phyloP scores from a whole-genome alignment of 2,113 vertebrate species.

The Antennarius striatus region DNA sequence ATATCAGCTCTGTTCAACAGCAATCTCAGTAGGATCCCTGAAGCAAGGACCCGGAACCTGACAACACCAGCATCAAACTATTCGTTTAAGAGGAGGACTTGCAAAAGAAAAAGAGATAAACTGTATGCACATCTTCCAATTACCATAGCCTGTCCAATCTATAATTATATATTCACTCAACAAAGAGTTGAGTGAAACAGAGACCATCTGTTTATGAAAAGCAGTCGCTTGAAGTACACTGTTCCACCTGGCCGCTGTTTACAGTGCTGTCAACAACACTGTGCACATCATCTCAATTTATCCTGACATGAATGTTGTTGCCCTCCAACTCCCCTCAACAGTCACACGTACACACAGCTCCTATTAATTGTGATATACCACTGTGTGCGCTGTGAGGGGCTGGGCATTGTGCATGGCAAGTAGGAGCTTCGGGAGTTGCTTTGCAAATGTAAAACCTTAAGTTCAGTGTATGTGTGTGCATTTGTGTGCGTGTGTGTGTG shows the following conservation, averaged over 20 bases:
- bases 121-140: slow-evolving; percentile 57
- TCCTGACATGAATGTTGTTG: slow-evolving; percentile 52
- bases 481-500: too few species aligned
- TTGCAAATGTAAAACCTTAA: too few species aligned
- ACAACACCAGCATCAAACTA: slow-evolving; percentile 21
- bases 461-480: too few species aligned
- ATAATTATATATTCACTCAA: slow-evolving; percentile 71
- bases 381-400: slow-evolving; percentile 18
- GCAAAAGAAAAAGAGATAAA: slow-evolving; percentile 26
- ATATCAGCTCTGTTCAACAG: too few species aligned
- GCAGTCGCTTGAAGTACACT: slow-evolving; percentile 41
- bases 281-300: slow-evolving; percentile 59
- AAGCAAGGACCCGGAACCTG: not conserved
- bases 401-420: slow-evolving; percentile 21
- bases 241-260: slow-evolving; percentile 70
- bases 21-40: not conserved
- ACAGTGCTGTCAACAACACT: slow-evolving; percentile 65
- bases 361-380: slow-evolving; percentile 43
- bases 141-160: slow-evolving; percentile 60
- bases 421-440: too few species aligned
- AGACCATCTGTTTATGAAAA: slow-evolving; percentile 72
- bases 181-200: slow-evolving; percentile 65
- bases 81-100: slow-evolving; percentile 22
- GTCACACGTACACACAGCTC: slow-evolving; percentile 24
- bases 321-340: slow-evolving; percentile 62